These are phyloP conservation scores for Tokudaia muenninki DNA, from an alignment of 2,797 vertebrate genomes.

Conservation along the genomic window DNA sequence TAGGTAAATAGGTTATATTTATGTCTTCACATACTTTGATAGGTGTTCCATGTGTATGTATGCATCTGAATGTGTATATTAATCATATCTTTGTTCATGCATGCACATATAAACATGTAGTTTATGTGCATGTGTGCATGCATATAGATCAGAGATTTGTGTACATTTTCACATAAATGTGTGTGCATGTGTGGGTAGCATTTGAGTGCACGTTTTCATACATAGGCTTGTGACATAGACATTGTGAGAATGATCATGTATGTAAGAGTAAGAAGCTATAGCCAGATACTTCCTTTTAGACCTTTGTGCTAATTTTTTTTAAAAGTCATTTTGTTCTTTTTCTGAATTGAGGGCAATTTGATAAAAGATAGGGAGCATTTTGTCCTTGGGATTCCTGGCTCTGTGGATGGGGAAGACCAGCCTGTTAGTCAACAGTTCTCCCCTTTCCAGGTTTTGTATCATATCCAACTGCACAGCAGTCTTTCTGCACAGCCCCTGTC, in stretches of 20 bases:
- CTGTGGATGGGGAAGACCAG: not conserved
- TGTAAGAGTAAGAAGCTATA: not conserved
- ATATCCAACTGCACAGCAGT: not conserved
- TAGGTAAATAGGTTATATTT: not conserved
- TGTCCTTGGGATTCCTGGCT: slow-evolving; percentile 7
- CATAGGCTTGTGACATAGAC: not conserved
- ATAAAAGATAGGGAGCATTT: not conserved
- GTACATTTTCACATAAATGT: not conserved
- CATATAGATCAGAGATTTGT: not conserved
- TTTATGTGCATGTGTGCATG: not conserved
- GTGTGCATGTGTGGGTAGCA: not conserved
- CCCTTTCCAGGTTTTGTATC: not conserved
- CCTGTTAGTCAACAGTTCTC: not conserved
- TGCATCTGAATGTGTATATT: not conserved
- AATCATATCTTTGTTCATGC: not conserved
- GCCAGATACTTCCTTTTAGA: not conserved
- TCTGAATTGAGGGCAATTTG: slow-evolving; percentile 34
- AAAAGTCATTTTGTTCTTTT: slow-evolving; percentile 22
- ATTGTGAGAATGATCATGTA: not conserved
- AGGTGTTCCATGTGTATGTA: not conserved
- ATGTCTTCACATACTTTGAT: not conserved
- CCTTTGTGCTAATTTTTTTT: not conserved
- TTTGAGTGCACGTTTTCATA: no score
- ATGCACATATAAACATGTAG: not conserved
- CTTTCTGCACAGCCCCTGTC: not conserved